Conservation (phyloP, 2,797 vertebrate genomes). For the Phaenicophaeus curvirostris region DNA sequence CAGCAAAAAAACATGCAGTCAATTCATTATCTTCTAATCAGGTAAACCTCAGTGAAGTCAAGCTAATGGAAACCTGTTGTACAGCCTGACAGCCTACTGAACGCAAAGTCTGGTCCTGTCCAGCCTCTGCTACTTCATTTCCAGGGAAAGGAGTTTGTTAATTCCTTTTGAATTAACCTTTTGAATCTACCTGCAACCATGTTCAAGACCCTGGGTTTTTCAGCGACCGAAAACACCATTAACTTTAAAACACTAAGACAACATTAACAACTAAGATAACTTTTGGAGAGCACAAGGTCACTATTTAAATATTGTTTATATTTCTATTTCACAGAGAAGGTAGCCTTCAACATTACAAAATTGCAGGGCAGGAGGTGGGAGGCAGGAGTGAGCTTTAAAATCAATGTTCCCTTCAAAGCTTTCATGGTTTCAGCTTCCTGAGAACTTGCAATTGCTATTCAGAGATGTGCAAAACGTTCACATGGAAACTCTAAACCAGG, state of each 20-base stretch:
- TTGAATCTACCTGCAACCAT: not conserved
- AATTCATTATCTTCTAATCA: not conserved
- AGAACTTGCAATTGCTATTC: slow-evolving; percentile 42
- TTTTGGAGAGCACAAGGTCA: not conserved
- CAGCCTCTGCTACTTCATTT: not conserved
- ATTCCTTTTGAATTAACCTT: not conserved
- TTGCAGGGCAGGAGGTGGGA: not conserved
- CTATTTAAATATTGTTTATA: not conserved
- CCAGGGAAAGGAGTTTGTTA: not conserved
- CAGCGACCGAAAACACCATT: not conserved
- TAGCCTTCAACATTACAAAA: not conserved
- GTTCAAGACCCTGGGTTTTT: rapidly evolving
- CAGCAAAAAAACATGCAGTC: not conserved
- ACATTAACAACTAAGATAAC: not conserved
- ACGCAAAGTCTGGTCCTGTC: not conserved
- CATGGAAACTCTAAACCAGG: not conserved
- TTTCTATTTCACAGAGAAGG: not conserved
- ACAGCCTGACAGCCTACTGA: not conserved
- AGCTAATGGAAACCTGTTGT: not conserved
- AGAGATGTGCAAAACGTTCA: slow-evolving; percentile 43
- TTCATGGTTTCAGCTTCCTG: not conserved
- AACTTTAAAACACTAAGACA: not conserved
- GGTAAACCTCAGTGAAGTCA: not conserved
- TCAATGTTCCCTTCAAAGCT: not conserved
- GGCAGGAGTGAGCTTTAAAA: not conserved